Evolutionary conservation across 1,140 invertebrate genomes (phyloP).

Genomic region (Pteromalus puparum): DNA sequence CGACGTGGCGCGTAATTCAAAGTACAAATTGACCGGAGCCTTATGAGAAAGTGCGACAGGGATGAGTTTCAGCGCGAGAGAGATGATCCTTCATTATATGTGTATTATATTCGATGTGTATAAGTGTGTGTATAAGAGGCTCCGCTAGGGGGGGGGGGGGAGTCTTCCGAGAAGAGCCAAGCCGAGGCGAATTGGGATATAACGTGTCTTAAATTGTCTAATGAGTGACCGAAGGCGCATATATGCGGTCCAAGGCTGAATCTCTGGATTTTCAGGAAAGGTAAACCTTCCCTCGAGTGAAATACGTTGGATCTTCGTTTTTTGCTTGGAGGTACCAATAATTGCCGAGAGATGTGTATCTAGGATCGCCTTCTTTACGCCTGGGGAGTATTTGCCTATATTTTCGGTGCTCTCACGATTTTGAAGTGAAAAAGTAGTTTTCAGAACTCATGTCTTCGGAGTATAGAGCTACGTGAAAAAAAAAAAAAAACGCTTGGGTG

Average conservation of each 20-base stretch:
- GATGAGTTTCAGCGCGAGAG: background rate
- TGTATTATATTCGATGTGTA: conserved; percentile 38
- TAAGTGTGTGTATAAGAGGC: conserved; percentile 54
- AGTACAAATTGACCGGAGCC: conserved; percentile 5
- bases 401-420: background rate
- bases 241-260: conserved; percentile 60
- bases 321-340: background rate
- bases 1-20: conserved; percentile 3
- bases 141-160: conserved; percentile 50
- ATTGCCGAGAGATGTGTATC: conserved; percentile 27
- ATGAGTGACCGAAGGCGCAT: conserved; percentile 68
- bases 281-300: conserved; percentile 42
- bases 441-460: background rate
- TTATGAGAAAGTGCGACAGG: background rate
- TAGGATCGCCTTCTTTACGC: background rate
- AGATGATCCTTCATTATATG: conserved; percentile 58
- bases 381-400: conserved; percentile 22
- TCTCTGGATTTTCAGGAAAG: conserved; percentile 61
- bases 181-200: conserved; percentile 71
- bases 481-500: background rate
- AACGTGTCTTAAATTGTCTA: conserved; percentile 74
- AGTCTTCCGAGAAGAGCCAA: conserved; percentile 67
- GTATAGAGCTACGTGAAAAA: background rate
- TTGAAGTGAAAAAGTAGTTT: background rate
- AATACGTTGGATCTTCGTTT: background rate